Base-by-base conservation (phyloP, 1,140 invertebrate species). In the Vanessa atalanta region DNA sequence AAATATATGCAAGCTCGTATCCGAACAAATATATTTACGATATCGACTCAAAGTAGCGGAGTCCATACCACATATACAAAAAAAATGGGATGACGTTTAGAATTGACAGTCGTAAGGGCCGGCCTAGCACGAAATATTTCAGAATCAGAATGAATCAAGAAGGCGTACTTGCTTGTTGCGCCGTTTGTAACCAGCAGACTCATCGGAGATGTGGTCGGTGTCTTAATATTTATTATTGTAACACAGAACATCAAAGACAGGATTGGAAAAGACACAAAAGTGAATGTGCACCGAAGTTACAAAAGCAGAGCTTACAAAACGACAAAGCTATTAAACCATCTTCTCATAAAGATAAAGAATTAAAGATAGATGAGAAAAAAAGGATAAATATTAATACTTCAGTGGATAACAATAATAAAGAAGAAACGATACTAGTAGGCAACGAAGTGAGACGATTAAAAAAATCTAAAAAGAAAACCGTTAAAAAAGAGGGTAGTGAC, bases 241-340 rank as follows among this genome's bases (percentile, higher is more conserved):
- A 95, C 57, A 96, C 95, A 81, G 95, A 96, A 76, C 97, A 97
- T 86, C 97, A 97, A 90, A 95, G 94, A 69, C 84, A 94, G 73
- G 95, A 97, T 80, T 97, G 96, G 96, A 95, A 95, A 78, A 91
- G 92, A 70, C 97, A 97, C 85, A 96, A 95, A 89, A 88, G 87
- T 79, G 91, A 93, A 64, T 95, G 94, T 82, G 80, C 82, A 73
- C 85, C 85, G 16, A 92, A 90, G 83, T 83, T 83, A 83, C 79
- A 83, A 83, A 88, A 90, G 84, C 84, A 88, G 76, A 84, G 72
- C 74, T 69, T 72, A 50, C 83, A 79, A 79, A 88, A 75, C 65
- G 76, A 83, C 65, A 88, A 86, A 81, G 75, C 76, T 79, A 75
- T 69, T 75, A 77, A 86, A 78, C 75, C 69, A 79, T 78, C 79